Conservation (phyloP, 2,797 vertebrate species). For the Scolopax rusticola region DNA sequence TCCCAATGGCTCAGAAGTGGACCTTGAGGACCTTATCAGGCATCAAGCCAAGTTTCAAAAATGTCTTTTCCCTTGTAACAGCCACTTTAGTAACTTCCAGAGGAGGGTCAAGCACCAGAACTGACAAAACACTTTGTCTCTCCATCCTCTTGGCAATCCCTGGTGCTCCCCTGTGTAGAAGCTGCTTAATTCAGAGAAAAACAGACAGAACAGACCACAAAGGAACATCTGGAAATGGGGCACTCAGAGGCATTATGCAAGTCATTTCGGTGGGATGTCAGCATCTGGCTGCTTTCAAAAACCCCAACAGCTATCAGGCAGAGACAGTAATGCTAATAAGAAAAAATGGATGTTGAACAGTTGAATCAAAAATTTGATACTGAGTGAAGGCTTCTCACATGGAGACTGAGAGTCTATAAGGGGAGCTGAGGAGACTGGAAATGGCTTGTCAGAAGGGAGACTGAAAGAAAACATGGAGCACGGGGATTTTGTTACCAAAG, state of each 20-base stretch:
- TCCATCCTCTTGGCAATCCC: background rate
- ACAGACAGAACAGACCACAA: background rate
- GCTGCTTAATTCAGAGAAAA: background rate
- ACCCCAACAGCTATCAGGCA: background rate
- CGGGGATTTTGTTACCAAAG: background rate
- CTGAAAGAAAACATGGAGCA: background rate
- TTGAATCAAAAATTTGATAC: background rate
- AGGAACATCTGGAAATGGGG: background rate
- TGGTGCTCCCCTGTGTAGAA: background rate
- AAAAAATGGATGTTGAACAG: background rate
- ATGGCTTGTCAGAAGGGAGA: background rate
- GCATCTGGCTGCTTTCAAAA: background rate
- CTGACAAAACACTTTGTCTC: background rate
- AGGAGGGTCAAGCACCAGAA: background rate
- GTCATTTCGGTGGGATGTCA: background rate
- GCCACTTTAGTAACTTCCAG: background rate
- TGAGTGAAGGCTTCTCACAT: background rate
- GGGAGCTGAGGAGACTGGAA: background rate
- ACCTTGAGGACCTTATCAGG: background rate
- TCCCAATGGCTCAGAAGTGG: background rate
- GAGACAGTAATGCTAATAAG: background rate
- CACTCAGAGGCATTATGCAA: background rate
- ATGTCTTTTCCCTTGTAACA: background rate
- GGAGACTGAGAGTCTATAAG: background rate
- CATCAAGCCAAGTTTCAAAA: background rate